Evolutionary conservation across 2,888 invertebrate genomes (phyloP), one percentile per base, ranked within the genome.

Genomic region (Dynastes tityus): DNA sequence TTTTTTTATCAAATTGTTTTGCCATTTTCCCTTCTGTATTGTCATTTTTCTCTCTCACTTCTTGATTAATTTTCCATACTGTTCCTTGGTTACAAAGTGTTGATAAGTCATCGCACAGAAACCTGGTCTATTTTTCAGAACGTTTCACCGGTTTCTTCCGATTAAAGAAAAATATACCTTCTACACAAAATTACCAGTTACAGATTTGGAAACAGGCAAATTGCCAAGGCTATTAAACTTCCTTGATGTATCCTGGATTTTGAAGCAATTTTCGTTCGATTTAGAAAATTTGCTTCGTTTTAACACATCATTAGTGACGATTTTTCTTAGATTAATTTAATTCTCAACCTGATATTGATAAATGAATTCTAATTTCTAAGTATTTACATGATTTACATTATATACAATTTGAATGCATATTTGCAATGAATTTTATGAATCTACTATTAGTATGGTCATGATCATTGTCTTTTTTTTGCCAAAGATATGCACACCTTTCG

Each of bases 191-290:
- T 45, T 45, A 45, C 45, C 9, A 11, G 45, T 40, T 45, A 67
- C 65, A 45, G 9, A 22, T 67, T 67, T 67, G 9, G 45, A 45
- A 45, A 67, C 67, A 67, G 67, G 67, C 67, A 67, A 11, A 6
- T 45, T 67, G 67, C 67, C 67, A 67, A 67, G 5, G 3, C 45
- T 13, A 67, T 67, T 67, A 67, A 51, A 49, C 45, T 67, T 45
- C 67, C 67, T 45, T 32, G 45, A 67, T 49, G 32, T 67, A 45
- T 67, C 49, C 49, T 40, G 45, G 16, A 45, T 45, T 22, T 67
- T 27, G 6, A 1, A 9, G 13, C 8, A 32, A 63, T 63, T 29
- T 32, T 32, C 8, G 63, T 32, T 9, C 0, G 29, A 29, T 0
- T 63, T 32, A 13, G 61, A 61, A 61, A 29, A 61, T 11, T 61